Evolutionary conservation across 2,113 vertebrate genomes (phyloP).

Genomic region (Micronycteris hirsuta): DNA sequence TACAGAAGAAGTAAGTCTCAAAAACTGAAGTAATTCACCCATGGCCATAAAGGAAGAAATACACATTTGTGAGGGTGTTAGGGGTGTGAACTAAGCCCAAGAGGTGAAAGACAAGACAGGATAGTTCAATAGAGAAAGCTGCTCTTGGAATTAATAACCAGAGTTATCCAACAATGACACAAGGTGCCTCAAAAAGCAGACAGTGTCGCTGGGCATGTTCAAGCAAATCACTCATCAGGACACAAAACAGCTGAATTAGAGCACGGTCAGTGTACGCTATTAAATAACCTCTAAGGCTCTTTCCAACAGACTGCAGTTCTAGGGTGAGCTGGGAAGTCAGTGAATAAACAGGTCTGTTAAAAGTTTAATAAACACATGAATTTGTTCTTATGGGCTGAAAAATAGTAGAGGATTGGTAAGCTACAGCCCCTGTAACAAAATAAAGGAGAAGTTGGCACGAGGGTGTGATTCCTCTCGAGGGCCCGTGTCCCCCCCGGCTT

Average conservation of each 20-base stretch:
- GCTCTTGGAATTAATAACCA: neutral
- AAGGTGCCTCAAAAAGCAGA: neutral
- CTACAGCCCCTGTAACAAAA: neutral
- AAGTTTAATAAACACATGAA: neutral
- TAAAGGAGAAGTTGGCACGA: neutral
- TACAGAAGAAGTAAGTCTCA: neutral
- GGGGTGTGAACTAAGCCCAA: neutral
- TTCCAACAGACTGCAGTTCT: neutral
- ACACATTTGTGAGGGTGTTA: neutral
- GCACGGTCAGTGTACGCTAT: neutral
- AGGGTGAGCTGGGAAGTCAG: neutral
- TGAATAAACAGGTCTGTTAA: neutral
- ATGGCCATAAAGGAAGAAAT: neutral
- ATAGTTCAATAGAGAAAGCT: neutral
- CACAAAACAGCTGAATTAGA: neutral
- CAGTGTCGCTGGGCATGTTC: neutral
- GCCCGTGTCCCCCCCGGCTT: neutral
- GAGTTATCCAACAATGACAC: neutral
- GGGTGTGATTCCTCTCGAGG: too few species aligned
- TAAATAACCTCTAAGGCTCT: neutral
- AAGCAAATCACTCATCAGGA: neutral
- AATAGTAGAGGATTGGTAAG: neutral
- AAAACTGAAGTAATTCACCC: neutral
- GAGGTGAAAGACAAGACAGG: neutral
- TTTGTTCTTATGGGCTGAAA: neutral